phyloP scores from a whole-genome alignment of 2,113 vertebrate genomes.

The Campylomormyrus numenius region DNA sequence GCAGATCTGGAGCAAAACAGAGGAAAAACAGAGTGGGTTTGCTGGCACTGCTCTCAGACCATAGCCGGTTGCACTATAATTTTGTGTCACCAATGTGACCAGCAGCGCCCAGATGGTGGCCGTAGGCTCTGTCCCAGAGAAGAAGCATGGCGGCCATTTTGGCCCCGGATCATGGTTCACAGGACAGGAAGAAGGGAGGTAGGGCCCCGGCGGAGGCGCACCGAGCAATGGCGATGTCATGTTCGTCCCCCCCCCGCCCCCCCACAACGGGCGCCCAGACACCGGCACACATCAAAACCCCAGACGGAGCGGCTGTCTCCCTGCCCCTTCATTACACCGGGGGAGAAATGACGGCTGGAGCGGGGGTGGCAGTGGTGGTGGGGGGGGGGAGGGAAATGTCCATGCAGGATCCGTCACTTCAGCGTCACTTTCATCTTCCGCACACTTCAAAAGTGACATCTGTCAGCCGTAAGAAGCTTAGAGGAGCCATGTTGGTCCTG shows the following conservation, averaged over 20 bases:
- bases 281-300: constrained; percentile 39
- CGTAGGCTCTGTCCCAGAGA: neutral
- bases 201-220: constrained; percentile 31
- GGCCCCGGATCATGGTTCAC: neutral
- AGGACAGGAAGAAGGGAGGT: constrained; percentile 12
- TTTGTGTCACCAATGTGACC: neutral
- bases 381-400: constrained; percentile 43
- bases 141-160: neutral
- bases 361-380: constrained; percentile 30
- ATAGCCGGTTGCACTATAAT: neutral
- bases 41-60: too few relatives aligned
- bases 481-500: constrained; percentile 64
- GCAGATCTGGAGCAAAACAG: neutral
- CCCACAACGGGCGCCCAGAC: constrained; percentile 31
- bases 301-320: constrained; percentile 36
- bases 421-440: constrained; percentile 62
- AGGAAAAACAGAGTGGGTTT: neutral
- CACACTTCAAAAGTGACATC: constrained; percentile 69
- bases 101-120: neutral
- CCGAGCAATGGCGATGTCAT: constrained; percentile 29
- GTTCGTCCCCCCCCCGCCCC: neutral
- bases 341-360: constrained; percentile 50
- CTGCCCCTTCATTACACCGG: constrained; percentile 48
- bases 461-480: constrained; percentile 72
- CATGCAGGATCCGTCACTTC: constrained; percentile 56